Conservation (phyloP, 2,113 vertebrate genomes). For the Centropus unirufus region DNA sequence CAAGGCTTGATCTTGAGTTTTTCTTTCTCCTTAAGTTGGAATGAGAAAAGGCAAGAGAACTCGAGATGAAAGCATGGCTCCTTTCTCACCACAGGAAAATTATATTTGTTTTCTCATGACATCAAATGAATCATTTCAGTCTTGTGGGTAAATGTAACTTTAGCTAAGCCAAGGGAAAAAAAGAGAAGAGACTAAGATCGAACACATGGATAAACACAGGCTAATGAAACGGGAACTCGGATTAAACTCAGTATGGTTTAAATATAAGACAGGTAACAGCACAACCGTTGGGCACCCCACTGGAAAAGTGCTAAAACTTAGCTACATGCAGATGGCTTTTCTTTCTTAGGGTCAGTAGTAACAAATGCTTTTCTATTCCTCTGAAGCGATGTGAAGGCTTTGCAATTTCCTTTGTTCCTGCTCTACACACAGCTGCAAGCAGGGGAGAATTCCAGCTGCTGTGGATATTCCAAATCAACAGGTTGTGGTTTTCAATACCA, state of each 20-base stretch:
- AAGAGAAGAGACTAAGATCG: not conserved
- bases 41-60: conserved; percentile 4
- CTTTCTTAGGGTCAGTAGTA: conserved; percentile 18
- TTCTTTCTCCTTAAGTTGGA: conserved; percentile 15
- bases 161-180: conserved; percentile 29
- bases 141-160: conserved; percentile 59
- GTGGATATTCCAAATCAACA: conserved; percentile 42
- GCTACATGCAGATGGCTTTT: conserved; percentile 37
- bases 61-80: conserved; percentile 22
- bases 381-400: conserved; percentile 50
- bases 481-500: conserved; percentile 25
- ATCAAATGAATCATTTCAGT: conserved; percentile 65
- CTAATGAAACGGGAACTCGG: conserved; percentile 58
- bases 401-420: conserved; percentile 59
- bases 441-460: conserved; percentile 43
- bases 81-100: conserved; percentile 71
- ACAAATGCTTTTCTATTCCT: conserved; percentile 45
- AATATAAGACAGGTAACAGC: conserved; percentile 59
- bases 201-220: conserved; percentile 60
- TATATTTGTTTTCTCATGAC: conserved; percentile 72
- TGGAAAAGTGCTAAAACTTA: conserved; percentile 15
- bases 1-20: not conserved
- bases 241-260: conserved; percentile 42
- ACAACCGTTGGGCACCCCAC: not conserved
- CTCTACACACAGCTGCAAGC: conserved; percentile 32